These are phyloP conservation scores for Hippopotamyrus pictus DNA, from an alignment of 2,797 vertebrate genomes.

Conservation along the genomic window DNA sequence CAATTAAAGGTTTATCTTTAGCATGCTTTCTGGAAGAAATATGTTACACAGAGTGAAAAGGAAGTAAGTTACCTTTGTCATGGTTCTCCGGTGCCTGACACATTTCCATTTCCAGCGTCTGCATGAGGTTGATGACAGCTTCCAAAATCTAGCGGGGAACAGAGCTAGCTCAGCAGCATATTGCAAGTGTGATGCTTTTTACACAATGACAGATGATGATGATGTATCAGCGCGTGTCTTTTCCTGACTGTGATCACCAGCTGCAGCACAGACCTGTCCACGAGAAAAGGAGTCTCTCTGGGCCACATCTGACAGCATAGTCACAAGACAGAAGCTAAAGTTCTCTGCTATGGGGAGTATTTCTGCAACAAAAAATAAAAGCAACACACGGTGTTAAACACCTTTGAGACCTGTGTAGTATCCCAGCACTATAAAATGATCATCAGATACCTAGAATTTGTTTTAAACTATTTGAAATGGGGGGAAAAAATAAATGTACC, in stretches of 20 bases:
- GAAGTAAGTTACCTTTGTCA: conserved; percentile 74
- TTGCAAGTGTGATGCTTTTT: neutral
- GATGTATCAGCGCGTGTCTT: too few relatives aligned
- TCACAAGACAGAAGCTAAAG: conserved; percentile 91
- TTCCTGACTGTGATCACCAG: neutral
- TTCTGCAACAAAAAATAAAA: conserved; percentile 54
- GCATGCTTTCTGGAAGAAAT: neutral
- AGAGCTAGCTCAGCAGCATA: neutral
- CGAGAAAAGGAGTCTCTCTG: conserved; percentile 74
- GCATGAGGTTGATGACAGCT: conserved; percentile 79
- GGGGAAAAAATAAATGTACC: conserved; percentile 53
- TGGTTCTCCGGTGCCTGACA: conserved; percentile 79
- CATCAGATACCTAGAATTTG: neutral
- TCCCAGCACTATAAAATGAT: neutral
- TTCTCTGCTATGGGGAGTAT: conserved; percentile 87
- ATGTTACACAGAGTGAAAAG: neutral
- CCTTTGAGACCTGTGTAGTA: neutral
- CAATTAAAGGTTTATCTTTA: neutral
- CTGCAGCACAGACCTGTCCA: conserved; percentile 67
- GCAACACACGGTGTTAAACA: neutral
- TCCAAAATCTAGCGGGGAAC: conserved; percentile 73
- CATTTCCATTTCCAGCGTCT: conserved; percentile 76
- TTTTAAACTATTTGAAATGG: neutral
- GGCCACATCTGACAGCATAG: conserved; percentile 85
- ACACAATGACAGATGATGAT: neutral